Evolutionary conservation across 2,797 vertebrate genomes (phyloP), one percentile per base, ranked within the genome.

Genomic region (Tenualosa ilisha): DNA sequence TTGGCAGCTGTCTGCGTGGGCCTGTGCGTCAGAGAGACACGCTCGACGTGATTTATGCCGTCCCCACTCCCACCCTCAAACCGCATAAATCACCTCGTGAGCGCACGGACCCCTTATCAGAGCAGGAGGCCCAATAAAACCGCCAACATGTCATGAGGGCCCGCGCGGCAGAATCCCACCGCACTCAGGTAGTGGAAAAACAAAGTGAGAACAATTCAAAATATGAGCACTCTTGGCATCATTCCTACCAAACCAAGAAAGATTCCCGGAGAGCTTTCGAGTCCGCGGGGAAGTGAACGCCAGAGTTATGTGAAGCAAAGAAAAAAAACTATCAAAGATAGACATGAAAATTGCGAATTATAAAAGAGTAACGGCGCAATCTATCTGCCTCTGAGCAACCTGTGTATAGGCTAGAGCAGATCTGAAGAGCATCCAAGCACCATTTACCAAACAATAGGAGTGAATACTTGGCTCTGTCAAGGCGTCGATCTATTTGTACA

Each of bases 101-200:
- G 92, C 88, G 91, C 87, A 89, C 89, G 93, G 92, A 89, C 89
- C 93, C 90, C 92, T 94, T 86, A 95, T 95, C 92, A 91, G 92
- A 94, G 88, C 92, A 93, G 92, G 86, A 90, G 88, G 88, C 90
- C 91, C 91, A 86, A 84, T 90, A 93, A 93, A 94, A 91, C 89
- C 84, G 91, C 91, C 91, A 93, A 93, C 90, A 89, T 83, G 90
- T 89, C 87, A 92, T 82, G 91, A 92, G 40, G n/a, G 81, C 63
- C 65, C 85, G 51, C 75, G 51, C 81, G 59, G 87, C 90, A 88
- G 59, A 82, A 82, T 85, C 79, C 89, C 86, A 86, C 93, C 90
- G 84, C 87, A 93, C 92, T 93, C 92, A 94, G 92, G 90, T 92
- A 91, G 88, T 91, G 72, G 83, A 88, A 90, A 89, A 89, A 92